Evolutionary conservation across 2,888 invertebrate species (phyloP).

Genomic region (Volucella inanis): DNA sequence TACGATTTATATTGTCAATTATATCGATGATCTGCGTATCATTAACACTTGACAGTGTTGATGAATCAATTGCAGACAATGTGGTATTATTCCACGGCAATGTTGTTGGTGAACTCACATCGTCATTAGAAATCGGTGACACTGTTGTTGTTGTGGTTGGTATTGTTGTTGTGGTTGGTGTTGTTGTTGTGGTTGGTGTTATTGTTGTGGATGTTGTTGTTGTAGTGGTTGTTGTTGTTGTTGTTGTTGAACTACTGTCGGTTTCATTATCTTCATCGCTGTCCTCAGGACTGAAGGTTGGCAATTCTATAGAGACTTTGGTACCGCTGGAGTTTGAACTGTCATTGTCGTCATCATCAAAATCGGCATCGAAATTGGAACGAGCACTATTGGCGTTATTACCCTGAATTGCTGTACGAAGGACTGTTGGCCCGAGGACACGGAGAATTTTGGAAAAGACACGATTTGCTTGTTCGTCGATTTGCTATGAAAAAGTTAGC

Average conservation of each 20-base stretch:
- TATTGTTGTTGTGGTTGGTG: conserved; percentile 76
- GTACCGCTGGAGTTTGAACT: conserved; percentile 81
- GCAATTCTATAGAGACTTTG: conserved; percentile 86
- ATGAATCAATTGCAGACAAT: conserved; percentile 66
- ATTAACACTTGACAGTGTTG: conserved; percentile 78
- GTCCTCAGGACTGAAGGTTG: conserved; percentile 88
- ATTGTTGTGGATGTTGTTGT: conserved; percentile 76
- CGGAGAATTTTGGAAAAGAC: conserved; percentile 86
- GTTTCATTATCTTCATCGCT: conserved; percentile 84
- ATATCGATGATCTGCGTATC: conserved; percentile 80
- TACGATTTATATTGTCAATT: conserved; percentile 81
- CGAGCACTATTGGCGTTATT: conserved; percentile 81
- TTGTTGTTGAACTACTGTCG: conserved; percentile 75
- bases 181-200: conserved; percentile 75
- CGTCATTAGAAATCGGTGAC: conserved; percentile 40
- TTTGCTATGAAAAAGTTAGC: conserved; percentile 82
- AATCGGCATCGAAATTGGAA: conserved; percentile 84
- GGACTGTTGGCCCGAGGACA: conserved; percentile 88
- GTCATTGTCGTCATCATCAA: conserved; percentile 82
- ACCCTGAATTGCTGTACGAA: conserved; percentile 84
- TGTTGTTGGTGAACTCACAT: conserved; percentile 66
- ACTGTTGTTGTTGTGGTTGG: conserved; percentile 73
- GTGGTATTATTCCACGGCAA: conserved; percentile 56
- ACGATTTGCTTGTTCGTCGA: conserved; percentile 82
- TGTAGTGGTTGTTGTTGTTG: conserved; percentile 76